phyloP scores from a whole-genome alignment of 2,888 invertebrate genomes.

The Temnothorax unifasciatus region DNA sequence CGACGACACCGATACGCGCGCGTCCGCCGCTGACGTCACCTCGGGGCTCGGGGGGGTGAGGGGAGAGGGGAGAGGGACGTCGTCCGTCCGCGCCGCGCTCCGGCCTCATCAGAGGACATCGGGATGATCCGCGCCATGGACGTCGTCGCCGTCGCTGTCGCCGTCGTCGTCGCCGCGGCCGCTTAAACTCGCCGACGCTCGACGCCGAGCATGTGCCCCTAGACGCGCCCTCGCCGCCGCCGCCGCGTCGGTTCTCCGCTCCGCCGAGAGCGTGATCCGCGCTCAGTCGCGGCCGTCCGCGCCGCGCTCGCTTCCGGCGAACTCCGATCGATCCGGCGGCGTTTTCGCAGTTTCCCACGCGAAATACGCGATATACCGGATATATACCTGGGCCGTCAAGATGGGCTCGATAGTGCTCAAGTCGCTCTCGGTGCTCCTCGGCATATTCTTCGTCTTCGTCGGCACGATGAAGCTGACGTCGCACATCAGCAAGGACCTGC shows the following conservation, averaged over 20 bases:
- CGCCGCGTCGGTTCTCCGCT: neutral
- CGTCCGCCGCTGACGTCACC: slow-evolving; percentile 45
- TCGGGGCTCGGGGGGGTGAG: neutral
- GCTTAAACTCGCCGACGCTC: neutral
- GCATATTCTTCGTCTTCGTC: slow-evolving; percentile 97
- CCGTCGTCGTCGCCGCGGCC: neutral
- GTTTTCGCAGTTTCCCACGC: neutral
- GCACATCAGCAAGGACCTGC: slow-evolving; percentile 96
- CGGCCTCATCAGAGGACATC: slow-evolving; percentile 28
- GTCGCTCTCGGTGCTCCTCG: slow-evolving; percentile 96
- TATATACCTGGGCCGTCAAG: slow-evolving; percentile 22
- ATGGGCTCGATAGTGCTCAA: slow-evolving; percentile 94
- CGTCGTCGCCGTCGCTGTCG: slow-evolving; percentile 9
- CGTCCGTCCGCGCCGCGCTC: neutral
- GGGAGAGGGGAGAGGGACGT: neutral
- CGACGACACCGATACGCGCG: slow-evolving; percentile 41
- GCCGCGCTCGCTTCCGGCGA: slow-evolving; percentile 41
- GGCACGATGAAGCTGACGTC: slow-evolving; percentile 97
- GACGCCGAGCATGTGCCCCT: slow-evolving; percentile 28
- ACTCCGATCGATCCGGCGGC: slow-evolving; percentile 28
- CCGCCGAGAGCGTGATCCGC: neutral
- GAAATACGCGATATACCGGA: neutral
- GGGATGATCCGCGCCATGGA: slow-evolving; percentile 36
- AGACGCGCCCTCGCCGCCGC: slow-evolving; percentile 15
- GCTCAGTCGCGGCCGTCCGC: slow-evolving; percentile 34